These are phyloP conservation scores for Lindbergichthys nudifrons DNA, from an alignment of 2,797 vertebrate species.

Conservation along the genomic window DNA sequence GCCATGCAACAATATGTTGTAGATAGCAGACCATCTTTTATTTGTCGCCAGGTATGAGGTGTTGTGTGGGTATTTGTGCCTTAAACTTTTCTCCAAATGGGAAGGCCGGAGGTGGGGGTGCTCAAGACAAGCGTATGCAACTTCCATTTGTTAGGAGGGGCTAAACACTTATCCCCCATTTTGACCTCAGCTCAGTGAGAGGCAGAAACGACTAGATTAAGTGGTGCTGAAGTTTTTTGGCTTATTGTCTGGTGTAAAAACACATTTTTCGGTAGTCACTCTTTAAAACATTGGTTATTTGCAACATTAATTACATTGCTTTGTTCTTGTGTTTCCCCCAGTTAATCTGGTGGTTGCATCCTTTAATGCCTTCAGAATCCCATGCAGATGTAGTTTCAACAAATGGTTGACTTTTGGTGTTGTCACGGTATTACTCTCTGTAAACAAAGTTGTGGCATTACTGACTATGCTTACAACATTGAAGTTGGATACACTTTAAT, in stretches of 20 bases:
- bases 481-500: not conserved
- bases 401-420: not conserved
- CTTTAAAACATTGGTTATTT: not conserved
- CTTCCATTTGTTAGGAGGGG: slow-evolving; percentile 83
- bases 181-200: slow-evolving; percentile 76
- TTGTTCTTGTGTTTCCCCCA: not conserved
- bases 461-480: not conserved
- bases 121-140: slow-evolving; percentile 65
- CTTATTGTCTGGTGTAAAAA: not conserved
- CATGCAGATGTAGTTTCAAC: not conserved
- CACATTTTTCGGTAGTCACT: slow-evolving; percentile 2
- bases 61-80: slow-evolving; percentile 36
- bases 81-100: slow-evolving; percentile 51
- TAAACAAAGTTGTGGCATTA: not conserved
- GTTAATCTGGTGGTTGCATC: slow-evolving; percentile 10
- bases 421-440: not conserved
- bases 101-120: slow-evolving; percentile 68
- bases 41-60: not conserved
- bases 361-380: not conserved
- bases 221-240: slow-evolving; percentile 33
- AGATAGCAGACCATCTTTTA: not conserved
- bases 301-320: not conserved
- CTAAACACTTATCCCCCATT: slow-evolving; percentile 78
- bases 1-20: slow-evolving; percentile 9
- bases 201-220: slow-evolving; percentile 46